Base-by-base conservation (phyloP, 2,797 vertebrate species). In the Lophotriccus pileatus region DNA sequence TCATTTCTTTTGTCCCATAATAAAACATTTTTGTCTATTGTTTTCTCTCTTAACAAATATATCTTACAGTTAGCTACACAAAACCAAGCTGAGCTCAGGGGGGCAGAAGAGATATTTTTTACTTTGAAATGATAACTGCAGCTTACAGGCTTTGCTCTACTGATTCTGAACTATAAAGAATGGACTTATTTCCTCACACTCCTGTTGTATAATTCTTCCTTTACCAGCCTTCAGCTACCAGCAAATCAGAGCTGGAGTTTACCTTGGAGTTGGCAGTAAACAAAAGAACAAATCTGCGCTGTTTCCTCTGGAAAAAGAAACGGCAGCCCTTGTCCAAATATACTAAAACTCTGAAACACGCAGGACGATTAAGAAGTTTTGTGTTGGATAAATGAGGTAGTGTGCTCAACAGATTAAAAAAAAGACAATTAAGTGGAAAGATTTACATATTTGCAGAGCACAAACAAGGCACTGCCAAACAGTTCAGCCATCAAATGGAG, bases 191-290 rank as follows among this genome's bases (percentile, higher is more conserved):
- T 93, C 85, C 85, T 86, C 76, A 78, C 87, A 76, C 77, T 96
- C 67, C 70, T 92, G 59, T 76, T 84, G 76, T 87, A 84, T 79
- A 92, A 95, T 90, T 92, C 84, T 81, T 94, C 82, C 74, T 84
- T 91, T 43, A 73, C 80, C 84, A 94, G 75, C 75, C 79, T 92
- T 77, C 68, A 83, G 62, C 78, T 81, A 90, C 68, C 77, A 93
- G 81, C 50, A 74, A 80, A 88, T 94, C 77, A 91, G 95, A 91
- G 70, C 44, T 67, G 55, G 76, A 92, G 94, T 91, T 95, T 92
- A 91, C 79, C 73, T n/a, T 46, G 53, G 50, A 82, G 58, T 10
- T 93, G 66, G 89, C 62, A 91, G 89, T 90, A 95, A 97, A 90
- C 82, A 92, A 92, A 85, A 87, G 67, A 94, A 93, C 63, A 94